Conservation (phyloP, 2,797 vertebrate genomes). For the Momotus momota region DNA sequence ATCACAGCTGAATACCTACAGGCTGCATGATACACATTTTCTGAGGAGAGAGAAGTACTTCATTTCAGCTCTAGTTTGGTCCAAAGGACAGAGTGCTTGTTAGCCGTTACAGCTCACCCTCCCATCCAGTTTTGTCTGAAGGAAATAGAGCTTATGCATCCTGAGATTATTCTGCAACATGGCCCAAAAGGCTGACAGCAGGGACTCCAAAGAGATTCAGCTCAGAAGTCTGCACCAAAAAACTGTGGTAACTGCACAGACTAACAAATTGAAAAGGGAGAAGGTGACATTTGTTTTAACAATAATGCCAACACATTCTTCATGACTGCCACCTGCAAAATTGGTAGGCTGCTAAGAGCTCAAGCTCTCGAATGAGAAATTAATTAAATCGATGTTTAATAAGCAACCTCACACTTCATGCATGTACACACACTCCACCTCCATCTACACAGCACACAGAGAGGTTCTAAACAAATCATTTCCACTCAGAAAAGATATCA, state of each 20-base stretch:
- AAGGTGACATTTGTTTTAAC: background rate
- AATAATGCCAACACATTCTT: background rate
- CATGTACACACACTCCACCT: background rate
- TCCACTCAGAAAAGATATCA: background rate
- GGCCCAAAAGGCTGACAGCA: background rate
- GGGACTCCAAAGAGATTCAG: background rate
- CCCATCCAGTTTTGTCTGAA: background rate
- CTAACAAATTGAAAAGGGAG: background rate
- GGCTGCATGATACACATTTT: background rate
- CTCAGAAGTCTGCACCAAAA: background rate
- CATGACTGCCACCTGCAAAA: background rate
- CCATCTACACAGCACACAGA: background rate
- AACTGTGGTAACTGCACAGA: background rate
- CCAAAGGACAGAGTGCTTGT: background rate
- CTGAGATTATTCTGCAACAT: background rate
- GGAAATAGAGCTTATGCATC: background rate
- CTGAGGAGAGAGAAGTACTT: background rate
- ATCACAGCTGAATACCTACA: background rate
- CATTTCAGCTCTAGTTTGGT: background rate
- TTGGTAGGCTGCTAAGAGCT: background rate
- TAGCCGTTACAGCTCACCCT: background rate
- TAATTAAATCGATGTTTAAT: background rate
- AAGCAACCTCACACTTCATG: background rate
- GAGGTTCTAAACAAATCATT: background rate
- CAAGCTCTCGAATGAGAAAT: background rate